phyloP scores from a whole-genome alignment of 2,888 invertebrate species.

The Thymelicus lineola region DNA sequence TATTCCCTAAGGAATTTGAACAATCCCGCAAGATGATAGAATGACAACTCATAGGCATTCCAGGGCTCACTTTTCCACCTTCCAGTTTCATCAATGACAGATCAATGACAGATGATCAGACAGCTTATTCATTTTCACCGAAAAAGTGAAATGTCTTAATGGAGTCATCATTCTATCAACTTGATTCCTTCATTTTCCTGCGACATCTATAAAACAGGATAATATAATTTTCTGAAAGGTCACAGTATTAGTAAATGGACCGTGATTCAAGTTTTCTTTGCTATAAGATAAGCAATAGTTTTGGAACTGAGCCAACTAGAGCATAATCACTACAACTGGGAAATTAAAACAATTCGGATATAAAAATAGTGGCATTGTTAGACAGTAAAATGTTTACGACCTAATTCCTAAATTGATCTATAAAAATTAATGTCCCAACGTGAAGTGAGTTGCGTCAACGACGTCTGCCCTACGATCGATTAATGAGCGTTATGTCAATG shows the following conservation, averaged over 20 bases:
- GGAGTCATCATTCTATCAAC: no score
- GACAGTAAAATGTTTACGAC: constrained; percentile 11
- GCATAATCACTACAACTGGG: constrained; percentile 12
- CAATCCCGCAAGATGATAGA: no score
- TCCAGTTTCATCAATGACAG: no score
- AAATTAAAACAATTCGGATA: background rate
- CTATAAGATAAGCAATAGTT: background rate
- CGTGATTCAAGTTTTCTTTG: constrained; percentile 10
- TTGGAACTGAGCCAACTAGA: constrained; percentile 19
- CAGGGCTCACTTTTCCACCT: no score
- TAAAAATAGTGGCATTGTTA: constrained; percentile 15
- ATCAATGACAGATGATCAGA: no score
- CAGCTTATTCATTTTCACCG: no score
- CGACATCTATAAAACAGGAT: no score
- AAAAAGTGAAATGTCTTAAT: no score
- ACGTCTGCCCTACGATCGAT: background rate
- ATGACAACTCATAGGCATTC: no score
- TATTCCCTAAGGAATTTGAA: no score
- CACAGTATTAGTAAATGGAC: constrained; percentile 2
- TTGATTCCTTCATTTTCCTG: no score
- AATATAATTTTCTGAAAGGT: background rate
- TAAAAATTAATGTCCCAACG: constrained; percentile 16
- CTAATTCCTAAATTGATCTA: constrained; percentile 13
- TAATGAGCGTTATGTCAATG: no score
- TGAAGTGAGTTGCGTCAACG: background rate